Percentiles rank a stretch among this genome's conserved stretches.
phyloP scores from a whole-genome alignment of 2,797 vertebrate species.

The Salmo trutta region DNA sequence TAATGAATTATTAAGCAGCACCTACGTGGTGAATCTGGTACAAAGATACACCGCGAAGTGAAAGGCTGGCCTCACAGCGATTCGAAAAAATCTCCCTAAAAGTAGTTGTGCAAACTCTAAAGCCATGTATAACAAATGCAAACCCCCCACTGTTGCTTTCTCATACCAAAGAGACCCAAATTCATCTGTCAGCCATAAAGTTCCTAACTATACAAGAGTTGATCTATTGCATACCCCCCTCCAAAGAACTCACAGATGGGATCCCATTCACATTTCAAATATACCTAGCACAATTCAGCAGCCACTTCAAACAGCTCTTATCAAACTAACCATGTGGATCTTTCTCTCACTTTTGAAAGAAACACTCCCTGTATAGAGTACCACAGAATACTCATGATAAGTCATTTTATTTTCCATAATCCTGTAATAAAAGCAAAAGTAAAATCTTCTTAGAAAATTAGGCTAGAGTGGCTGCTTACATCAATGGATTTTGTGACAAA shows the following conservation, averaged over 20 bases:
- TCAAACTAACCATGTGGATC: constrained; percentile 51
- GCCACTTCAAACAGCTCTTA: constrained; percentile 56
- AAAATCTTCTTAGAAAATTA: not conserved
- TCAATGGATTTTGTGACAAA: not conserved
- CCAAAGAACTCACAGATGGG: constrained; percentile 53
- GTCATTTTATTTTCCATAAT: not conserved
- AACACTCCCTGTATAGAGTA: not conserved
- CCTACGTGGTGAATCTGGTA: constrained; percentile 45
- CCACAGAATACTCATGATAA: not conserved
- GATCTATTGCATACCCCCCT: constrained; percentile 55
- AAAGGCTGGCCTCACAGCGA: constrained; percentile 47
- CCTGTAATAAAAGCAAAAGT: not conserved
- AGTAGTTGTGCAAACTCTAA: constrained; percentile 60
- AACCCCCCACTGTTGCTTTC: constrained; percentile 58
- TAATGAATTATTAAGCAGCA: constrained; percentile 35
- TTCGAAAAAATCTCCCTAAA: constrained; percentile 49
- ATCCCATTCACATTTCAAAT: constrained; percentile 61
- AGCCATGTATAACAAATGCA: constrained; percentile 60
- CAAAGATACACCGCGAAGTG: constrained; percentile 34
- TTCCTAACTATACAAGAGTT: constrained; percentile 68
- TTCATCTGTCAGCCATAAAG: constrained; percentile 85
- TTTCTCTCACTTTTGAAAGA: constrained; percentile 32
- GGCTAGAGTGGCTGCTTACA: not conserved
- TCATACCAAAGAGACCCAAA: constrained; percentile 56
- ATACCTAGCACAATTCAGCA: constrained; percentile 52